A percentile compares a stretch with the other conserved stretches of the same genome.
phyloP scores from a whole-genome alignment of 2,113 vertebrate species.

The Periophthalmodon schlosseri region DNA sequence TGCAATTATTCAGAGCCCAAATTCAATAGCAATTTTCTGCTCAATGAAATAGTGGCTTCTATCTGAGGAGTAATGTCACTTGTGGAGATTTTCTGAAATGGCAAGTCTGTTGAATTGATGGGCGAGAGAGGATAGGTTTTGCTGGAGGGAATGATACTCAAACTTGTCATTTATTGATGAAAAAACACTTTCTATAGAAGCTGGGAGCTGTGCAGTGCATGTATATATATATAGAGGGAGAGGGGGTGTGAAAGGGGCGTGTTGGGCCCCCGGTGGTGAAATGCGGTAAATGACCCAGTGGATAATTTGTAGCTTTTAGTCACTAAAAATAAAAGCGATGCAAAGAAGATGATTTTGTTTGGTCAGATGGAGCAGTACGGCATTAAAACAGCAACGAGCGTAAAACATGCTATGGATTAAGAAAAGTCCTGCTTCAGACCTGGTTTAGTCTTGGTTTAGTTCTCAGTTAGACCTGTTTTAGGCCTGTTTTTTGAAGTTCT shows the following conservation, averaged over 20 bases:
- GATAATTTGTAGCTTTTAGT: slow-evolving; percentile 42
- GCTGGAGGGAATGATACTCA: slow-evolving; percentile 70
- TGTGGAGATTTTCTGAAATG: slow-evolving; percentile 73
- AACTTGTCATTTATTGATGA: slow-evolving; percentile 74
- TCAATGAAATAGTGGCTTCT: slow-evolving; percentile 80
- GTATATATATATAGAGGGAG: neutral
- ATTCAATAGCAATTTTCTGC: slow-evolving; percentile 80
- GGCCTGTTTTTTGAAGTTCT: too few relatives aligned
- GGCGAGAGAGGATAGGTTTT: slow-evolving; percentile 69
- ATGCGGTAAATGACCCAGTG: slow-evolving; percentile 13
- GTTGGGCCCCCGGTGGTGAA: neutral
- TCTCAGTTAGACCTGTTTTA: too few relatives aligned
- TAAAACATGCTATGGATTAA: neutral
- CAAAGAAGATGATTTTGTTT: neutral
- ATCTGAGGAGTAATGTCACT: slow-evolving; percentile 75
- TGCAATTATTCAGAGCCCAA: slow-evolving; percentile 76
- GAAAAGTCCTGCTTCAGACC: neutral
- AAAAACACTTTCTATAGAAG: slow-evolving; percentile 56
- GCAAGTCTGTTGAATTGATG: slow-evolving; percentile 70
- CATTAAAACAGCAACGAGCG: neutral
- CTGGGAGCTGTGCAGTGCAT: slow-evolving; percentile 1
- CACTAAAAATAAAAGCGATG: neutral
- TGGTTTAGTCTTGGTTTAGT: neutral
- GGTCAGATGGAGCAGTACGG: neutral
- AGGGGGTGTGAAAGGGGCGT: neutral